Conservation (phyloP, 1,140 invertebrate species). For the Drosophila kanapiae region DNA sequence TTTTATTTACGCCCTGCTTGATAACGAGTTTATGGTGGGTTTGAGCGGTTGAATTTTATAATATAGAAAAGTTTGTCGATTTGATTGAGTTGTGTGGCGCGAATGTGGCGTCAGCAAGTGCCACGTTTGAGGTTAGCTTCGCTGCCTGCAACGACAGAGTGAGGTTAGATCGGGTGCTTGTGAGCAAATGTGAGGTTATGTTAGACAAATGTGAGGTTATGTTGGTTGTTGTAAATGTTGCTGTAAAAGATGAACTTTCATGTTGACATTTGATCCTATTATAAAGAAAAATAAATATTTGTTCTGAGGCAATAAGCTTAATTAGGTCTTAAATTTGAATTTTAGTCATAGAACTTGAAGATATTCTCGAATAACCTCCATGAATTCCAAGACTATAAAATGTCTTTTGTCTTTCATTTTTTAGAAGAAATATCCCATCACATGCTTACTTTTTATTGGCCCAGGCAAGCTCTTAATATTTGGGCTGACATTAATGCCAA, state of each 20-base stretch:
- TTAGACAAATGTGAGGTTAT: background rate
- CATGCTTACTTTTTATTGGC: conserved; percentile 18
- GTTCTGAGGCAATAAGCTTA: background rate
- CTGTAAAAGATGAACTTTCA: background rate
- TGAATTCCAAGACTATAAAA: background rate
- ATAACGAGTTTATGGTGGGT: conserved; percentile 56
- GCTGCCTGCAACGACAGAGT: background rate
- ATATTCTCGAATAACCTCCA: background rate
- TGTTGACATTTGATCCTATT: background rate
- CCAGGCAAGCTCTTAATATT: conserved; percentile 45
- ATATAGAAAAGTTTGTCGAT: conserved; percentile 34
- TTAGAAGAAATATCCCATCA: background rate
- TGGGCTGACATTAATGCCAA: conserved; percentile 64
- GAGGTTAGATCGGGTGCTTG: background rate
- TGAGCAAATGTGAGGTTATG: background rate
- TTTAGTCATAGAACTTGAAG: background rate
- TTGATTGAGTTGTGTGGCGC: conserved; percentile 57
- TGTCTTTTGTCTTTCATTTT: background rate
- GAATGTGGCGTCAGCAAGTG: conserved; percentile 13
- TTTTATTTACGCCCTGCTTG: conserved; percentile 25
- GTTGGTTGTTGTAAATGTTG: too few relatives aligned
- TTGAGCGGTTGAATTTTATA: conserved; percentile 7
- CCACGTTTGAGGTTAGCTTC: conserved; percentile 2
- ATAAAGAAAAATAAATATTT: background rate
- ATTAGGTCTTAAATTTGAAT: too few relatives aligned